A percentile compares a stretch with the other conserved stretches of the same genome.
phyloP scores from a whole-genome alignment of 2,113 vertebrate genomes.

The Choloepus hoffmanni region DNA sequence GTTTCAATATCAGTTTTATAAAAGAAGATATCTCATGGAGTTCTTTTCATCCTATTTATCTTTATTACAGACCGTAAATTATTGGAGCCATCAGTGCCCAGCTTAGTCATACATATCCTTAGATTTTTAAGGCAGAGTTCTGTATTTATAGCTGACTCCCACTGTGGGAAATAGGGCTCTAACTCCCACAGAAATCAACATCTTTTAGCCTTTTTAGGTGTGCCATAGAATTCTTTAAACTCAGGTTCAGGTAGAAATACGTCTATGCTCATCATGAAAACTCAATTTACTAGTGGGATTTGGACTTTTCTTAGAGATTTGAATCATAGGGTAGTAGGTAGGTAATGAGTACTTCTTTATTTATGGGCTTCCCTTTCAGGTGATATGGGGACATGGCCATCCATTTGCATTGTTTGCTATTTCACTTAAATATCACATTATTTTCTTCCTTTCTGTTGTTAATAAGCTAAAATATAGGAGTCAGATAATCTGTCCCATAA shows the following conservation, averaged over 20 bases:
- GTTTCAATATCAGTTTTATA: constrained; percentile 30
- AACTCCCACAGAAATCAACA: not conserved
- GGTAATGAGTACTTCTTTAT: not conserved
- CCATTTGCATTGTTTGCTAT: not conserved
- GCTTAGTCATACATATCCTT: not conserved
- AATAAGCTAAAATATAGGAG: not conserved
- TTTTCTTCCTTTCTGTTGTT: not conserved
- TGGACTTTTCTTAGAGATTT: not conserved
- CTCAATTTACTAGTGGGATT: not conserved
- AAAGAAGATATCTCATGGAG: not conserved
- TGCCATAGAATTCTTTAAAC: not conserved
- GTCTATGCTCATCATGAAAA: not conserved
- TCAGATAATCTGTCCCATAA: not conserved
- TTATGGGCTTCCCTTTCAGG: not conserved
- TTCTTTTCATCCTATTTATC: not conserved
- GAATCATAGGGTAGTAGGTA: not conserved
- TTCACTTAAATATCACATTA: constrained; percentile 10
- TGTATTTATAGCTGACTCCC: not conserved
- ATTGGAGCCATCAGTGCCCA: not conserved
- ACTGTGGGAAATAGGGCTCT: not conserved
- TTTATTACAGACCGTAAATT: not conserved
- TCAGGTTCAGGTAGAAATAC: not conserved
- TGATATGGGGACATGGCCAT: not conserved
- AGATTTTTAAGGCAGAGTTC: not conserved
- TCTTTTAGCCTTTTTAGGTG: not conserved